Conservation (phyloP, 2,113 vertebrate species). For the Rynchops niger region DNA sequence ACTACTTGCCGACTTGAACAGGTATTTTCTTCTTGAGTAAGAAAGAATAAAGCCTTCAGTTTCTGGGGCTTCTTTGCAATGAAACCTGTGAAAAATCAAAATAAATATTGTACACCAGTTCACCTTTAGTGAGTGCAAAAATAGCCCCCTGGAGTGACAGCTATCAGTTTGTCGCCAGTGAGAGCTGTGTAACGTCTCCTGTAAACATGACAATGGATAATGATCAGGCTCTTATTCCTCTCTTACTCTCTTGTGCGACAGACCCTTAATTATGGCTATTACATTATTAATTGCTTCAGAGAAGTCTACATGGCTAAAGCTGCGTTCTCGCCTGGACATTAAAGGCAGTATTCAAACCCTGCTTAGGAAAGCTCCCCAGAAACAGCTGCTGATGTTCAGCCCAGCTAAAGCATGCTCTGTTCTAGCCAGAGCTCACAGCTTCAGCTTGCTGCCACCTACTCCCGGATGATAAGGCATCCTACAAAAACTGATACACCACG, state of each 20-base stretch:
- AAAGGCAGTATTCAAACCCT: not conserved
- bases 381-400: not conserved
- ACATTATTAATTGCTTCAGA: not conserved
- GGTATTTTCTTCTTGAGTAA: not conserved
- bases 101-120: not conserved
- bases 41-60: not conserved
- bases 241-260: not conserved
- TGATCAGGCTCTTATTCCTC: not conserved
- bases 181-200: not conserved
- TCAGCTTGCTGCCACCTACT: not conserved
- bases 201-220: not conserved
- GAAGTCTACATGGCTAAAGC: not conserved
- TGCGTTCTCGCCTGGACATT: not conserved
- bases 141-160: not conserved
- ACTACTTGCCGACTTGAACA: not conserved
- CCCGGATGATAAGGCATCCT: not conserved
- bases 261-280: not conserved
- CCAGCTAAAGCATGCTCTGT: not conserved
- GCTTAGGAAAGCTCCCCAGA: not conserved
- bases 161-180: not conserved
- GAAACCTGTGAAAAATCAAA: conserved; percentile 15
- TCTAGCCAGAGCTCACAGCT: not conserved
- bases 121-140: not conserved
- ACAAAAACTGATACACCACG: not conserved
- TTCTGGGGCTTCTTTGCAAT: not conserved